Percentiles rank a stretch among this genome's conserved stretches.
Evolutionary conservation across 2,888 invertebrate species (phyloP).

Genomic region (Timandra comae): DNA sequence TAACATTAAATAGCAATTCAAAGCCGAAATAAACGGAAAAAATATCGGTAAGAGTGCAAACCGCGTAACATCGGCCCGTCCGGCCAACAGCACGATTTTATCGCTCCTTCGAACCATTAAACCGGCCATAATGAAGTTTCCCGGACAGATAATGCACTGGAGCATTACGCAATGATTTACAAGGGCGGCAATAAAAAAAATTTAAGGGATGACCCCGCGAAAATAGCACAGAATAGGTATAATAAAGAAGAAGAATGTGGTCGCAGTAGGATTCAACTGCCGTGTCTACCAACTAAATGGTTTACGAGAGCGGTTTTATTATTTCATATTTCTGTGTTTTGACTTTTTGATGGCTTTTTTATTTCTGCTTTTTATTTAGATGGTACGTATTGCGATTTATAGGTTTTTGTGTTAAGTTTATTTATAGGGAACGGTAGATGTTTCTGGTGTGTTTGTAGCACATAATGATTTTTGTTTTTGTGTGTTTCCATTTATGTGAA

Average conservation of each 20-base stretch:
- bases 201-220: conserved; percentile 74
- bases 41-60: too few relatives aligned
- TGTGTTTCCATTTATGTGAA: too few relatives aligned
- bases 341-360: conserved; percentile 24
- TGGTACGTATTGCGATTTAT: conserved; percentile 3
- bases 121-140: conserved; percentile 76
- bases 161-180: conserved; percentile 76
- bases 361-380: conserved; percentile 11
- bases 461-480: too few relatives aligned
- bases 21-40: too few relatives aligned
- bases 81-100: conserved; percentile 68
- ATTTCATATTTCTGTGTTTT: conserved; percentile 42
- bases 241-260: conserved; percentile 68
- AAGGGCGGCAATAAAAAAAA: conserved; percentile 75
- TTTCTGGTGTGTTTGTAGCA: too few relatives aligned
- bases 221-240: conserved; percentile 52
- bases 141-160: conserved; percentile 71
- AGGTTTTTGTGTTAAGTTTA: too few relatives aligned
- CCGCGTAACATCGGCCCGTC: conserved; percentile 14
- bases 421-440: too few relatives aligned
- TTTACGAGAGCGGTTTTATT: conserved; percentile 40
- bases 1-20: too few relatives aligned
- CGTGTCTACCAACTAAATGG: conserved; percentile 21
- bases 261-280: conserved; percentile 44
- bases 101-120: conserved; percentile 75